Evolutionary conservation across 2,113 vertebrate species (phyloP).

Genomic region (Cephalopholis sonnerati): DNA sequence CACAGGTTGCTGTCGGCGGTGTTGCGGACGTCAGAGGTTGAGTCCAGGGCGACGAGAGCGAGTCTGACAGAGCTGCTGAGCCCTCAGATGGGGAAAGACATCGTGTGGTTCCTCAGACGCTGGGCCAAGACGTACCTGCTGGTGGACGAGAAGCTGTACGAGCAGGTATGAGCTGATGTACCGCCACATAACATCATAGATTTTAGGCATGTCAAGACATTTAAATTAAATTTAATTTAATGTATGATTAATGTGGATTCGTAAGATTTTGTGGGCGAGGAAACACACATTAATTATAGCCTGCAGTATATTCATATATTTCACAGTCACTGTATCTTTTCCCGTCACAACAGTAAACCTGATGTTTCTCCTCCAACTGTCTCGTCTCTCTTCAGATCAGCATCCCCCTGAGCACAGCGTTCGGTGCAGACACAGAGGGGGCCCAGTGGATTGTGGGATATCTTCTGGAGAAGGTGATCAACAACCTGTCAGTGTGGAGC

Average conservation of each 20-base stretch:
- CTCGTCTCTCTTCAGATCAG: constrained; percentile 89
- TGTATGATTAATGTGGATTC: too few relatives aligned
- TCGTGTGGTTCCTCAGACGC: constrained; percentile 97
- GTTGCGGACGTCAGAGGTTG: constrained; percentile 96
- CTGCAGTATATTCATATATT: too few relatives aligned
- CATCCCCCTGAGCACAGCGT: constrained; percentile 94
- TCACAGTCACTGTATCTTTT: not conserved
- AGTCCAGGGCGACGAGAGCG: constrained; percentile 96
- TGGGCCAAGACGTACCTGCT: constrained; percentile 98
- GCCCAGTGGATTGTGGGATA: constrained; percentile 99
- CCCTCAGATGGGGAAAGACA: constrained; percentile 99
- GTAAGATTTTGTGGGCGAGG: too few relatives aligned
- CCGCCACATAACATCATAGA: not conserved
- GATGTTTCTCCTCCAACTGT: not conserved
- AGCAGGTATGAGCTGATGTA: constrained; percentile 86
- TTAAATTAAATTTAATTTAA: too few relatives aligned
- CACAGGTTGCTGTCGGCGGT: constrained; percentile 94
- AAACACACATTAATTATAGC: too few relatives aligned
- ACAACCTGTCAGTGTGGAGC: constrained; percentile 98
- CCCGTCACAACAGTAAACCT: not conserved
- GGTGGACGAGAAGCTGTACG: constrained; percentile 97
- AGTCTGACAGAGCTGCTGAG: constrained; percentile 94
- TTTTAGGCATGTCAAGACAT: too few relatives aligned
- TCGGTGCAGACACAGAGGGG: constrained; percentile 97
- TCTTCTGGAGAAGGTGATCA: constrained; percentile 98